phyloP scores from a whole-genome alignment of 1,140 invertebrate species.

The Cheumatopsyche charites region DNA sequence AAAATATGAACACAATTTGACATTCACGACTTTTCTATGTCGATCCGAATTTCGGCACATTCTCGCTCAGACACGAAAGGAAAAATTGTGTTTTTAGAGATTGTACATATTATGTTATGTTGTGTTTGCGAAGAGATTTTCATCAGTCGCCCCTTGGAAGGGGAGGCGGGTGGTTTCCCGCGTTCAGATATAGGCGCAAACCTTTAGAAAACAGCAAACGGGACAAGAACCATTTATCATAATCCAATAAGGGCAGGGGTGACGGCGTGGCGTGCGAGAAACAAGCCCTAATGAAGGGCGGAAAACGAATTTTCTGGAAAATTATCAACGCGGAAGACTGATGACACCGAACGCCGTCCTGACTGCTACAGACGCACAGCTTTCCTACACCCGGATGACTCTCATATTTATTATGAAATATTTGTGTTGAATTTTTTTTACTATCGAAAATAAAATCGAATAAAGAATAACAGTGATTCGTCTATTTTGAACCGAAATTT shows the following conservation, averaged over 20 bases:
- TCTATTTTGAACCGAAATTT: too few relatives aligned
- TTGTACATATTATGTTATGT: neutral
- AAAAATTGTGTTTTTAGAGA: neutral
- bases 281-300: constrained; percentile 35
- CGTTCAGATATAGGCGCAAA: constrained; percentile 3
- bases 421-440: too few relatives aligned
- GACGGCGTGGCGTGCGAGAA: constrained; percentile 33
- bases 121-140: constrained; percentile 5
- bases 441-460: too few relatives aligned
- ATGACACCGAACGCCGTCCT: constrained; percentile 26
- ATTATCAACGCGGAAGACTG: constrained; percentile 39
- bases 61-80: too few relatives aligned
- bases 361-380: neutral
- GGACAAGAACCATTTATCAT: constrained; percentile 37
- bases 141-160: neutral
- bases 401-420: too few relatives aligned
- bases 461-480: too few relatives aligned
- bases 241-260: constrained; percentile 38
- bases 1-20: constrained; percentile 10
- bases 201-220: constrained; percentile 26
- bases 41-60: too few relatives aligned
- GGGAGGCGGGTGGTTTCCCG: neutral
- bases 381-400: neutral
- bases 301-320: constrained; percentile 38
- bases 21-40: constrained; percentile 27